phyloP scores from a whole-genome alignment of 2,113 vertebrate genomes.

The Oophaga pumilio region DNA sequence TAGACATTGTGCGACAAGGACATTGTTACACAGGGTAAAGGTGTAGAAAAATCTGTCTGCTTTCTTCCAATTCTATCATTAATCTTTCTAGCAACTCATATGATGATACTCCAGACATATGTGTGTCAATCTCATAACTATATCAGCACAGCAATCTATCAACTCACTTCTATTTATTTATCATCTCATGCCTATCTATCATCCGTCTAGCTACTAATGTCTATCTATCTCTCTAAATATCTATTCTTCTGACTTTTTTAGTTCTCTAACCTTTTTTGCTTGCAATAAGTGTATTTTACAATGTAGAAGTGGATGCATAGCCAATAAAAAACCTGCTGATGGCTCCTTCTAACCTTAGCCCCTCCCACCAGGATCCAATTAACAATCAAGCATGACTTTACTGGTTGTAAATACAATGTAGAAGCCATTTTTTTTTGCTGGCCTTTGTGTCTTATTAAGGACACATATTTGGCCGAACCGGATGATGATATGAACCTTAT shows the following conservation, averaged over 20 bases:
- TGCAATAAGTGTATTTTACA: neutral
- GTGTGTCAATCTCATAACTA: no score
- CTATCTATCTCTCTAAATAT: neutral
- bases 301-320: neutral
- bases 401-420: neutral
- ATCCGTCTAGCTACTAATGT: neutral
- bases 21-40: no score
- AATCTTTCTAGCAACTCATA: no score
- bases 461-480: neutral
- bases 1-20: no score
- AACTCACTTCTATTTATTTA: neutral
- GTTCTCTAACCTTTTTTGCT: neutral
- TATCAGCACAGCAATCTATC: neutral
- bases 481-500: neutral
- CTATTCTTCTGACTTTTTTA: neutral
- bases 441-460: neutral
- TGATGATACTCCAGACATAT: no score
- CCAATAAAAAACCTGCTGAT: neutral
- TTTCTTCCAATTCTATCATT: no score
- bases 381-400: neutral
- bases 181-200: neutral
- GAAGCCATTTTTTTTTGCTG: neutral
- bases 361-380: neutral
- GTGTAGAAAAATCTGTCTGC: no score
- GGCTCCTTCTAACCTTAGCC: neutral